A percentile compares a stretch with the other conserved stretches of the same genome.
Conservation (phyloP, 2,888 invertebrate species). For the Tridacna crocea region DNA sequence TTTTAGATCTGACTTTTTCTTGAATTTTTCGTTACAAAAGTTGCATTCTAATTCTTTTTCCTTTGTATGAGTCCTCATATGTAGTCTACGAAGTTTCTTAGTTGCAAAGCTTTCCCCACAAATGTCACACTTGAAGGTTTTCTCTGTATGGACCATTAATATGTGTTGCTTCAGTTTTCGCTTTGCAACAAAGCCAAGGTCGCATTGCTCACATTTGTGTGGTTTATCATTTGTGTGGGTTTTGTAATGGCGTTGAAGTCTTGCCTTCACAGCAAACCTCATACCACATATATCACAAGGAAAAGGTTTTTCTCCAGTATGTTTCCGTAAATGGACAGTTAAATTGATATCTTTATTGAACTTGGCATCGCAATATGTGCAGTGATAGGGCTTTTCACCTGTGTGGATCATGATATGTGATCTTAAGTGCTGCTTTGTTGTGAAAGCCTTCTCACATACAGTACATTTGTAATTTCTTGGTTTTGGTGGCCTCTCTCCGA, state of each 20-base stretch:
- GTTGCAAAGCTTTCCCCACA: slow-evolving; percentile 8
- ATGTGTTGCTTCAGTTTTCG: slow-evolving; percentile 8
- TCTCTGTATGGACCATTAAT: slow-evolving; percentile 5
- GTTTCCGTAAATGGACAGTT: not conserved
- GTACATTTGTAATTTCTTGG: slow-evolving; percentile 24
- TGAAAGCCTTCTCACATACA: slow-evolving; percentile 36
- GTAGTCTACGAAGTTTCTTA: not conserved
- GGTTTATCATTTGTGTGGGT: slow-evolving; percentile 10
- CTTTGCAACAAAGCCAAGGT: slow-evolving; percentile 6
- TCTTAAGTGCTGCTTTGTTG: slow-evolving; percentile 34
- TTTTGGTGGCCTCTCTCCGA: not conserved
- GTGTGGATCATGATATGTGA: slow-evolving; percentile 40
- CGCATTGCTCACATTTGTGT: slow-evolving; percentile 7
- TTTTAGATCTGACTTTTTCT: not conserved
- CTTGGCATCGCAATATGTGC: not conserved
- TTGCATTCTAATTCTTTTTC: not conserved
- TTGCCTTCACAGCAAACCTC: slow-evolving; percentile 8
- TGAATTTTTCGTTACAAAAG: not conserved
- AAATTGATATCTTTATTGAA: slow-evolving; percentile 8
- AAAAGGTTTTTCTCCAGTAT: slow-evolving; percentile 1
- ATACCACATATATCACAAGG: not conserved
- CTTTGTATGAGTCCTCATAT: slow-evolving; percentile 6
- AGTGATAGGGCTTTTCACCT: slow-evolving; percentile 2
- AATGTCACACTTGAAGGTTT: slow-evolving; percentile 11
- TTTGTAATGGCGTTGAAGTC: slow-evolving; percentile 7